Conservation (phyloP, 2,888 invertebrate genomes). For the Eueremaeus valkanovi region DNA sequence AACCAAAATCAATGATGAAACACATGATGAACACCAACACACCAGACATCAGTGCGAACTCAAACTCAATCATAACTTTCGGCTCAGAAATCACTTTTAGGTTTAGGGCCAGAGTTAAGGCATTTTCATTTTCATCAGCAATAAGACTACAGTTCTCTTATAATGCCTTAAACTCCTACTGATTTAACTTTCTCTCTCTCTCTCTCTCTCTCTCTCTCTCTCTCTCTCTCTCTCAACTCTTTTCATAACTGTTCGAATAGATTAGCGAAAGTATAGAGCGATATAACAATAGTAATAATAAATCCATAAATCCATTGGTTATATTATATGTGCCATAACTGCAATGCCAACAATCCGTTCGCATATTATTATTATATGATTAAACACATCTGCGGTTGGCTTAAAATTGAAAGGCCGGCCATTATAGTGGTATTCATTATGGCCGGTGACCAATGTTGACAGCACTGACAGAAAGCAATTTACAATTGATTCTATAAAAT, state of each 20-base stretch:
- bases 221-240: neutral
- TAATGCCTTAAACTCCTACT: conserved; percentile 17
- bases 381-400: conserved; percentile 8
- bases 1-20: conserved; percentile 19
- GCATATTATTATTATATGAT: conserved; percentile 14
- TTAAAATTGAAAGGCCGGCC: neutral
- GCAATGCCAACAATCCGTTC: conserved; percentile 4
- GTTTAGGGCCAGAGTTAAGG: neutral
- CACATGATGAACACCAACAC: neutral
- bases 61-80: conserved; percentile 15
- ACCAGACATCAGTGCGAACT: neutral
- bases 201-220: neutral
- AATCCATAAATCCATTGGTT: conserved; percentile 18
- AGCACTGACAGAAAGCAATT: conserved; percentile 2
- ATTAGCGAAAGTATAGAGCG: neutral
- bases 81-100: neutral
- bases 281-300: conserved; percentile 10
- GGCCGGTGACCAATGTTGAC: neutral
- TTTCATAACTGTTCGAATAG: neutral
- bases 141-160: neutral
- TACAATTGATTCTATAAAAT: neutral
- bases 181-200: neutral
- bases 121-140: conserved; percentile 16
- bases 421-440: neutral
- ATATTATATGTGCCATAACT: neutral